A percentile compares a stretch with the other conserved stretches of the same genome.
phyloP scores from a whole-genome alignment of 2,888 invertebrate genomes.

The Brassicogethes aeneus region DNA sequence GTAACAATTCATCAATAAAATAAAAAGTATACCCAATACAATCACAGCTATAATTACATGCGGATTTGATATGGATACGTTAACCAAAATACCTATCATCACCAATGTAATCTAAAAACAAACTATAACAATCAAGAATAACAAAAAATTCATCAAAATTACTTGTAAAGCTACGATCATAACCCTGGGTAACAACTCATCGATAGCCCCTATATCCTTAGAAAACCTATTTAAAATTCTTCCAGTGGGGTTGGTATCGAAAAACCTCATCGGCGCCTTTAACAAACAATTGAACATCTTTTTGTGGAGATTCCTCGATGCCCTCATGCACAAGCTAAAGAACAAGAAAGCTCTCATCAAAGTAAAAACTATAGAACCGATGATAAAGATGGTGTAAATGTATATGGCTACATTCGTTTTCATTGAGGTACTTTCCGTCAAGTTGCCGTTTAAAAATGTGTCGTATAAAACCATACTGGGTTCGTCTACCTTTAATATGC shows the following conservation, averaged over 20 bases:
- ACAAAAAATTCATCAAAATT: too few relatives aligned
- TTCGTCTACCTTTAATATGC: neutral
- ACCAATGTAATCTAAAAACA: slow-evolving; percentile 41
- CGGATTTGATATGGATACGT: slow-evolving; percentile 45
- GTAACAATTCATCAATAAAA: slow-evolving; percentile 53
- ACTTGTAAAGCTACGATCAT: slow-evolving; percentile 47
- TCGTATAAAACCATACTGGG: slow-evolving; percentile 10
- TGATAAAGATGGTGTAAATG: neutral
- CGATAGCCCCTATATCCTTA: slow-evolving; percentile 60
- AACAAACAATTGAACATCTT: slow-evolving; percentile 67
- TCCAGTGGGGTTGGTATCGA: slow-evolving; percentile 78
- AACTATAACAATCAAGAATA: too few relatives aligned
- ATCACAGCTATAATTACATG: slow-evolving; percentile 38
- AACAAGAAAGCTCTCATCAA: slow-evolving; percentile 57
- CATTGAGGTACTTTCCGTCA: slow-evolving; percentile 8
- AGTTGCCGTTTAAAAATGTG: slow-evolving; percentile 10
- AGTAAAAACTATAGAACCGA: slow-evolving; percentile 42
- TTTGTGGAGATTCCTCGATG: slow-evolving; percentile 68
- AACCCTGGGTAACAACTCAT: slow-evolving; percentile 47
- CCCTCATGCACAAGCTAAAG: slow-evolving; percentile 62
- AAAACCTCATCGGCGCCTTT: slow-evolving; percentile 63
- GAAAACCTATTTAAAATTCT: slow-evolving; percentile 66
- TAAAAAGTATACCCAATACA: slow-evolving; percentile 51
- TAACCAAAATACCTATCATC: slow-evolving; percentile 43
- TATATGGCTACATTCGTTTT: slow-evolving; percentile 18